phyloP scores from a whole-genome alignment of 2,797 vertebrate species.

The Sardinella longiceps region DNA sequence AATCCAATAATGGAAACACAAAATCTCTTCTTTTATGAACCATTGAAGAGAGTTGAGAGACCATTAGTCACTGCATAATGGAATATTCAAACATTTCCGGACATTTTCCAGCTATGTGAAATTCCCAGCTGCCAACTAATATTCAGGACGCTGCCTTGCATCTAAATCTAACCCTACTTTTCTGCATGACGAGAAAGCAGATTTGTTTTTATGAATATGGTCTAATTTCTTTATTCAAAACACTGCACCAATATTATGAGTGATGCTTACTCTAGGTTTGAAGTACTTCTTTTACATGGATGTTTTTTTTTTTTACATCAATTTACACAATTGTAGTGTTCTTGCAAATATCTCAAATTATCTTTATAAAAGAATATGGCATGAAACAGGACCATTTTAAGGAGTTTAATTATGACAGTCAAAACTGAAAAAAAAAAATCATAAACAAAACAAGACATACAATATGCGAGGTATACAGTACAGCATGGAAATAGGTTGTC shows the following conservation, averaged over 20 bases:
- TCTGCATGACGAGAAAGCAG: not conserved
- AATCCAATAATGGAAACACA: not conserved
- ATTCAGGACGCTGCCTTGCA: not conserved
- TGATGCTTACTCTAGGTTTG: not conserved
- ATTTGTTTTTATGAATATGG: not conserved
- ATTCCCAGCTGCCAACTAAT: not conserved
- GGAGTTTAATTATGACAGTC: conserved; percentile 68
- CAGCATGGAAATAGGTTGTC: not conserved
- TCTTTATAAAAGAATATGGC: not conserved
- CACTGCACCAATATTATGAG: not conserved
- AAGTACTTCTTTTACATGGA: not conserved
- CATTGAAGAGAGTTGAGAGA: not conserved
- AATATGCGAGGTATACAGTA: not conserved
- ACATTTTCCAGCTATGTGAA: not conserved
- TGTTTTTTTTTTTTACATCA: too few species aligned
- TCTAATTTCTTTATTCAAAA: not conserved
- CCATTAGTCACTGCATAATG: not conserved
- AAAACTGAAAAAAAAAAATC: conserved; percentile 52
- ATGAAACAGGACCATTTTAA: conserved; percentile 43
- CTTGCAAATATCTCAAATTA: not conserved
- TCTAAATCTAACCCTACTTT: not conserved
- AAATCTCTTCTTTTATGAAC: not conserved
- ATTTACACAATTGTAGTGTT: too few species aligned
- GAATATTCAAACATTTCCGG: not conserved
- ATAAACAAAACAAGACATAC: conserved; percentile 36